phyloP scores from a whole-genome alignment of 2,113 vertebrate species.

The Epinephelus moara region DNA sequence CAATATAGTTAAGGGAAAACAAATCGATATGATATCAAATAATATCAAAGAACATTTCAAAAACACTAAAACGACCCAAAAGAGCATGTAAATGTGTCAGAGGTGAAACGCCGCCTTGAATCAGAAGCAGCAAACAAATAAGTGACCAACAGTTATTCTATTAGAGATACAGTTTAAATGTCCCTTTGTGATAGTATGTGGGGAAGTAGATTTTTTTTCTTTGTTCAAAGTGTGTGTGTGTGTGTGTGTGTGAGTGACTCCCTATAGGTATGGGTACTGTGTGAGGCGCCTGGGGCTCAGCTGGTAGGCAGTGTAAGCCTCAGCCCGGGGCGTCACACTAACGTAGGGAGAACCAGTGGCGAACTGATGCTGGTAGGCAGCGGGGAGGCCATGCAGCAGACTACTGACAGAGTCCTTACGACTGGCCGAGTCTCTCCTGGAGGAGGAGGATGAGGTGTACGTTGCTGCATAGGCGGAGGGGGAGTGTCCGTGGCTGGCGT shows the following conservation, averaged over 20 bases:
- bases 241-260: background rate
- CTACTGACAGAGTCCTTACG: constrained; percentile 92
- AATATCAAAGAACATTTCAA: constrained; percentile 68
- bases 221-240: constrained; percentile 18
- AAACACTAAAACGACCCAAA: constrained; percentile 72
- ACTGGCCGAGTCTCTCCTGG: constrained; percentile 81
- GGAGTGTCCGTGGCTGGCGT: constrained; percentile 82
- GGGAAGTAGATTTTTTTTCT: constrained; percentile 34
- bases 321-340: constrained; percentile 93
- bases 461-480: constrained; percentile 90
- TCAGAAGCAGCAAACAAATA: constrained; percentile 75
- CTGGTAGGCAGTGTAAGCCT: constrained; percentile 96
- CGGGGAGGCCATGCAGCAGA: constrained; percentile 92
- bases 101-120: constrained; percentile 56
- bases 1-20: constrained; percentile 46
- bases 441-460: constrained; percentile 79
- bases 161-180: constrained; percentile 50
- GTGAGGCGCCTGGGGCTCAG: constrained; percentile 96
- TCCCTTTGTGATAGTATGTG: constrained; percentile 59
- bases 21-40: constrained; percentile 69
- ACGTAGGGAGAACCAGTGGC: constrained; percentile 92
- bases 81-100: constrained; percentile 68
- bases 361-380: constrained; percentile 97
- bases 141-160: constrained; percentile 57
- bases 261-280: constrained; percentile 95